Base-by-base conservation (phyloP, 2,113 vertebrate genomes). In the Aix galericulata region DNA sequence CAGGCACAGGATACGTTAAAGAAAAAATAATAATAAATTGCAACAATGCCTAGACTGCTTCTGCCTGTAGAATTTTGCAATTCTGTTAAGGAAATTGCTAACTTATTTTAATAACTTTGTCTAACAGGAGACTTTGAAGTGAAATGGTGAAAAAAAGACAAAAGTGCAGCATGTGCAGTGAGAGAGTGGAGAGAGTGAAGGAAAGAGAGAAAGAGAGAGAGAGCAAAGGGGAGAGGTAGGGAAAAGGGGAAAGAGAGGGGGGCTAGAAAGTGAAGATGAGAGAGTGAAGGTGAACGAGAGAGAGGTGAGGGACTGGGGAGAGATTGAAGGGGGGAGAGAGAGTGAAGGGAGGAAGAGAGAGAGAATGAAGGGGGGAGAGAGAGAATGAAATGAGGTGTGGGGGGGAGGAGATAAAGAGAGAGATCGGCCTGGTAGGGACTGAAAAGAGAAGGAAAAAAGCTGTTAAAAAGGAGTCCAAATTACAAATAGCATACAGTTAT, bases 71-170 rank as follows among this genome's bases (percentile, higher is more conserved):
- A 80, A 72, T 93, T 93, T 93, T 73, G 10, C 17, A 56, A 34
- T 87, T 92, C 56, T 95, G 16, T 90, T 88, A 78, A 67, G 62
- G 56, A 63, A 90, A 92, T 58, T 71, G 52, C 44, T 92, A 40
- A 46, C 46, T n/a, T 91, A 56, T 81, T 86, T 83, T 88, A 95
- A 88, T 64, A 74, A 92, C 72, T 92, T 83, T 86, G 60, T 53
- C 66, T 94, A 79, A 94, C 69, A 56, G 42, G 96, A 88, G 50
- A 78, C 82, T 94, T 93, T 96, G 91, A 96, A 93, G 34, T 79
- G 36, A 38, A 60, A 60, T 75, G 44, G 83, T 90, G 66, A 93
- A 77, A 94, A 93, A 62, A 80, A 32, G 88, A 96, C 72, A 64
- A 95, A 95, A 91, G 88, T 81, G 11, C 31, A 92, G 91, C 1